These are phyloP conservation scores for Desmophyllum pertusum DNA, from an alignment of 92 coral and sea anemone genomes.

Conservation along the genomic window DNA sequence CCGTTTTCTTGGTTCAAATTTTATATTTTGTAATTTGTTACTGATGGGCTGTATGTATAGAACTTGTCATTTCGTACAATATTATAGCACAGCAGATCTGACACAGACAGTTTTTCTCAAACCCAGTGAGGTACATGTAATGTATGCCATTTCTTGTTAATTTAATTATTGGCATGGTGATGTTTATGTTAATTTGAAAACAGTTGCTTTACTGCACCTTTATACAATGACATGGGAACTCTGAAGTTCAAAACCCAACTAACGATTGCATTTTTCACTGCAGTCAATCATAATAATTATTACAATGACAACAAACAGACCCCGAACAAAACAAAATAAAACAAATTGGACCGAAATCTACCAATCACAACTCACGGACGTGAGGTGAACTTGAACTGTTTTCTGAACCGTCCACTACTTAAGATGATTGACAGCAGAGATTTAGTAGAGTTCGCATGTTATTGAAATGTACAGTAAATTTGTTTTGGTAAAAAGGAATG, in stretches of 20 bases:
- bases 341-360: too few relatives aligned
- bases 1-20: not conserved
- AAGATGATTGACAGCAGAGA: not conserved
- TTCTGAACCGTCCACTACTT: too few relatives aligned
- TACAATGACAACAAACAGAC: too few relatives aligned
- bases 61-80: not conserved
- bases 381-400: too few relatives aligned
- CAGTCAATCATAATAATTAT: not conserved
- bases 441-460: too few relatives aligned
- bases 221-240: too few relatives aligned
- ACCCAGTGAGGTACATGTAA: too few relatives aligned
- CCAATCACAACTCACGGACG: too few relatives aligned
- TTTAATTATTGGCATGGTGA: not conserved
- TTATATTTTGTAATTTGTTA: constrained; percentile 1
- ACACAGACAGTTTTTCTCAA: too few relatives aligned
- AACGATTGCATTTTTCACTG: not conserved
- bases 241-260: too few relatives aligned
- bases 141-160: not conserved
- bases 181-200: not conserved
- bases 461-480: not conserved
- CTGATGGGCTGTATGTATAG: not conserved
- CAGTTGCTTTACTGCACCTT: too few relatives aligned
- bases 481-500: not conserved
- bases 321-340: too few relatives aligned
- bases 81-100: not conserved